Conservation (phyloP, 1,140 invertebrate genomes). For the Solen grandis region DNA sequence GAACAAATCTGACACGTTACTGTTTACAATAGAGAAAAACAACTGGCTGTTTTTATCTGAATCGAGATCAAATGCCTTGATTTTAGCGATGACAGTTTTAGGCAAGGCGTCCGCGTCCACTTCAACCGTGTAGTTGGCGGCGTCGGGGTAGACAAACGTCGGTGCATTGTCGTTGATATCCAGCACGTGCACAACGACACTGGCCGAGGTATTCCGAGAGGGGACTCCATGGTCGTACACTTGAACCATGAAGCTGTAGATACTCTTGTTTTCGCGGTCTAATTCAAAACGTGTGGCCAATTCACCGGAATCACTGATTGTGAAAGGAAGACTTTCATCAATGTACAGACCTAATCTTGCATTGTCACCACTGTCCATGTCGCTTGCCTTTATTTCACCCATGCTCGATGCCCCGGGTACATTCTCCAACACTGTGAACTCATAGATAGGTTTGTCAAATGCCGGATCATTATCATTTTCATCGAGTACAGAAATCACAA, state of each 20-base stretch:
- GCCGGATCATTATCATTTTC: constrained; percentile 82
- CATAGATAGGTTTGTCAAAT: constrained; percentile 67
- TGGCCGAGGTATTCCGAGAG: constrained; percentile 63
- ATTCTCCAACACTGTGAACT: constrained; percentile 85
- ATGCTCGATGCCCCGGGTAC: constrained; percentile 87
- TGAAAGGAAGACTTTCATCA: constrained; percentile 60
- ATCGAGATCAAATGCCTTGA: constrained; percentile 70
- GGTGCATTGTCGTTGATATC: constrained; percentile 98
- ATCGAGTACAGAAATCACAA: constrained; percentile 84
- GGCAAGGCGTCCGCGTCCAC: constrained; percentile 59
- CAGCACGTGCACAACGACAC: constrained; percentile 63
- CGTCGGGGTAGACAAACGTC: constrained; percentile 76
- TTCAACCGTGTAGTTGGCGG: constrained; percentile 69
- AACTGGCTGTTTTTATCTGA: constrained; percentile 68
- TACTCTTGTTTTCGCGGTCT: constrained; percentile 90
- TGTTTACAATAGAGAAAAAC: constrained; percentile 60
- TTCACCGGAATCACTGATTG: constrained; percentile 81
- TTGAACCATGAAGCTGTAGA: constrained; percentile 88
- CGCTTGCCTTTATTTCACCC: constrained; percentile 90
- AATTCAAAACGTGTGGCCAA: constrained; percentile 86
- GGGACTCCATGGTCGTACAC: constrained; percentile 87
- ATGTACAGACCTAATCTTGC: constrained; percentile 85
- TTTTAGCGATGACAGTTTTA: constrained; percentile 63
- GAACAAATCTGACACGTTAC: constrained; percentile 66
- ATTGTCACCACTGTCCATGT: constrained; percentile 94